Evolutionary conservation across 2,113 vertebrate species (phyloP).

Genomic region (Dasyurus viverrinus): DNA sequence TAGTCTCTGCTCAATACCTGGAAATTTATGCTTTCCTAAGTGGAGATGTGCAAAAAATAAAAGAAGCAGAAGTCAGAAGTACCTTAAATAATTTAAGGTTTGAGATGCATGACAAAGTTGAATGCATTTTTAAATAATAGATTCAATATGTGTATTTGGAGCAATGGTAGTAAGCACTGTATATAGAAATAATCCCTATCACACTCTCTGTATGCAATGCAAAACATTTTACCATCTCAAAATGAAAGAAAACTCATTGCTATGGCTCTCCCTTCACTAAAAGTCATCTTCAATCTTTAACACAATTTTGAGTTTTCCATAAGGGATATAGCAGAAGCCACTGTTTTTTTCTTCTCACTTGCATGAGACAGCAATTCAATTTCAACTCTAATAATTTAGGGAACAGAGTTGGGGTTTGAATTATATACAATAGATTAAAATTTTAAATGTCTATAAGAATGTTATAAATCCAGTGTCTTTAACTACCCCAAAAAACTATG

Average conservation of each 20-base stretch:
- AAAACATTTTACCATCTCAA: constrained; percentile 39
- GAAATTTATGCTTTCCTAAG: constrained; percentile 67
- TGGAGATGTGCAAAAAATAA: constrained; percentile 70
- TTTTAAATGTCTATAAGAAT: not conserved
- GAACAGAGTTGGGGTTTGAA: not conserved
- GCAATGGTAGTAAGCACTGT: constrained; percentile 44
- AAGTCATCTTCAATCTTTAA: constrained; percentile 17
- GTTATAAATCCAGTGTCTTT: constrained; percentile 26
- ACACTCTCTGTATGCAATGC: constrained; percentile 31
- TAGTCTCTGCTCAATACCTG: constrained; percentile 60
- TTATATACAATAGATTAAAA: constrained; percentile 22
- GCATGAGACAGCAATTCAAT: constrained; percentile 18
- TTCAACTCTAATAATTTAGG: not conserved
- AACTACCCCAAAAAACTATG: constrained; percentile 8
- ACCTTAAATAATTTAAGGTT: constrained; percentile 70
- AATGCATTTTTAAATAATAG: constrained; percentile 71
- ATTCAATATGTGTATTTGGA: constrained; percentile 54
- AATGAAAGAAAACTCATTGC: constrained; percentile 62
- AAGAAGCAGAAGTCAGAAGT: constrained; percentile 72
- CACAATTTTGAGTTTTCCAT: constrained; percentile 40
- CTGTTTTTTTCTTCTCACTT: constrained; percentile 20
- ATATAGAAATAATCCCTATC: constrained; percentile 39
- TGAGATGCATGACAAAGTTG: constrained; percentile 63
- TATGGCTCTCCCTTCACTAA: constrained; percentile 41
- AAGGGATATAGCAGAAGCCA: constrained; percentile 22